These are phyloP conservation scores for Pristionchus fissidentatus DNA, from an alignment of 2,888 invertebrate genomes.

Conservation along the genomic window DNA sequence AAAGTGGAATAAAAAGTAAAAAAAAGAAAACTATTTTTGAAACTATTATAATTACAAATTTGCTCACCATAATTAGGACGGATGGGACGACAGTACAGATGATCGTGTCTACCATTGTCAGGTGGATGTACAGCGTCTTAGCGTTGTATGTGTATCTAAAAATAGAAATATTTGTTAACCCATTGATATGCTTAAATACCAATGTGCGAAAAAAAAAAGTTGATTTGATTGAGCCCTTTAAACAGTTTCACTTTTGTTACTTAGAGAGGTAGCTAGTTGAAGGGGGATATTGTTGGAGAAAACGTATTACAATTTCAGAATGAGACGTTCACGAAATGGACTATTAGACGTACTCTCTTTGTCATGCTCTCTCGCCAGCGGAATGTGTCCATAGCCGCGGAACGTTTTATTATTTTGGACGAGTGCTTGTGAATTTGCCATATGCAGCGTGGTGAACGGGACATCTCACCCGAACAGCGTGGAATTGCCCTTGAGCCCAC, in stretches of 20 bases:
- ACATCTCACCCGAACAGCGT: slow-evolving; percentile 58
- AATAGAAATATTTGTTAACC: not conserved
- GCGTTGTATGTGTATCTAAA: slow-evolving; percentile 41
- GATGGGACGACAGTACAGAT: slow-evolving; percentile 70
- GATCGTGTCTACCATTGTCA: slow-evolving; percentile 70
- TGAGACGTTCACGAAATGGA: not conserved
- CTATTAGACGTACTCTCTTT: not conserved
- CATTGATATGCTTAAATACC: not conserved
- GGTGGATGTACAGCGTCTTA: slow-evolving; percentile 61
- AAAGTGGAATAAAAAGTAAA: no score
- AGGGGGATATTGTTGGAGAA: not conserved
- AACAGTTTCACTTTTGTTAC: not conserved
- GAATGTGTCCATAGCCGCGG: no score
- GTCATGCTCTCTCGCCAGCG: no score
- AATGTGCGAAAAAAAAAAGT: not conserved
- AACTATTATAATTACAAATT: not conserved
- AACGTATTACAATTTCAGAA: no score
- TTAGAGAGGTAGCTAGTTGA: not conserved
- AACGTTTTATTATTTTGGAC: no score
- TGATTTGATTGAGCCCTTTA: not conserved
- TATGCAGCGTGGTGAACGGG: no score
- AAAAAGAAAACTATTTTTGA: not conserved
- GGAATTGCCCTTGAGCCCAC: slow-evolving; percentile 68
- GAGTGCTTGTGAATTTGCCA: no score
- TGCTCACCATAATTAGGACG: slow-evolving; percentile 65